These are phyloP conservation scores for Zeus faber DNA, from an alignment of 2,113 vertebrate species.

Conservation along the genomic window DNA sequence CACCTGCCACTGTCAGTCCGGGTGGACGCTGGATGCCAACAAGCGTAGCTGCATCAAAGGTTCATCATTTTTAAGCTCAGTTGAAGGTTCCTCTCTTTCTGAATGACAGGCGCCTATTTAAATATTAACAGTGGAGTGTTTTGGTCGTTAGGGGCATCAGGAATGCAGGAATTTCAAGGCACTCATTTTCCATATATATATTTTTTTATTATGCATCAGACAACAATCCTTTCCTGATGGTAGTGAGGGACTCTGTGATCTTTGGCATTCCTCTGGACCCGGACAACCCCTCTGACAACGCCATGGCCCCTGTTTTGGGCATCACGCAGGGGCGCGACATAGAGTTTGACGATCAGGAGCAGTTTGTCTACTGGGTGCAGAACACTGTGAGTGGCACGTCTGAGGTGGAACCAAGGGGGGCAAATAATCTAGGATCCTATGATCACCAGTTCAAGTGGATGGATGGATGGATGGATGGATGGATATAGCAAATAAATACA, in stretches of 20 bases:
- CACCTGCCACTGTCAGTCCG: slow-evolving; percentile 89
- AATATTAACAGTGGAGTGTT: background rate
- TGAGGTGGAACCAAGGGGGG: background rate
- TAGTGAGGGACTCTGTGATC: slow-evolving; percentile 65
- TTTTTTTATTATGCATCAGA: slow-evolving; percentile 21
- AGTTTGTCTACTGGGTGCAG: slow-evolving; percentile 74
- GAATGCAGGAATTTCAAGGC: background rate
- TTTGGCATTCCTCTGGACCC: slow-evolving; percentile 73
- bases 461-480: too few species aligned
- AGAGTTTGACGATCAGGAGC: slow-evolving; percentile 70
- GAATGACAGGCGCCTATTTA: too few species aligned
- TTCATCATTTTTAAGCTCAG: too few species aligned
- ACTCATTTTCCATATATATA: background rate
- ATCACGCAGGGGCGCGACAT: slow-evolving; percentile 65
- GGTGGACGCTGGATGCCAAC: slow-evolving; percentile 83
- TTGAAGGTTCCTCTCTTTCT: too few species aligned
- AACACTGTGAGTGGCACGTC: slow-evolving; percentile 53
- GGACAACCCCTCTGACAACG: slow-evolving; percentile 65
- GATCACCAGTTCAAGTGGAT: too few species aligned
- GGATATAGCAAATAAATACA: too few species aligned
- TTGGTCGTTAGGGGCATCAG: too few species aligned
- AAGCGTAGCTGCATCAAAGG: slow-evolving; percentile 83
- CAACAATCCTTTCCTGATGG: slow-evolving; percentile 68
- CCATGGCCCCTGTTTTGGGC: slow-evolving; percentile 67
- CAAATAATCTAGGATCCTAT: too few species aligned